Evolutionary conservation across 2,113 vertebrate species (phyloP), one percentile per base, ranked within the genome.

Genomic region (Gobio gobio): DNA sequence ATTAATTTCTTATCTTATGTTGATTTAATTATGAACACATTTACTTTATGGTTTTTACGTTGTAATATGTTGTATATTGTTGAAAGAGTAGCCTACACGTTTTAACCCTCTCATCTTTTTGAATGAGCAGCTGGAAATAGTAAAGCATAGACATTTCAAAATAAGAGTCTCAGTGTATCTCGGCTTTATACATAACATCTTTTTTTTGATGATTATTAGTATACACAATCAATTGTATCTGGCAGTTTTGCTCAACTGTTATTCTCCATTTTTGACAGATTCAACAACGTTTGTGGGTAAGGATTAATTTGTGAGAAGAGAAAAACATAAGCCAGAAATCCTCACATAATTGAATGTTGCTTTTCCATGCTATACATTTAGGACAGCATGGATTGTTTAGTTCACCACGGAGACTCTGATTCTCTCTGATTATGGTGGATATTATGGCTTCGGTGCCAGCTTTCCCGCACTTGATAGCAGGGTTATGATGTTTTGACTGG

Each of bases 401-500:
- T 61, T 78, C 49, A 72, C 61, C 54, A 66, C 63, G 9, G 16
- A 68, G 47, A n/a, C 51, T 77, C 61, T n/a, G 1, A 9, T 72
- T 66, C n/a, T 13, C 43, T 26, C 40, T 70, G 47, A 80, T 83
- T 58, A 87, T 40, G 61, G 81, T 51, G 16, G 64, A 86, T 75
- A 8, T 36, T 14, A 76, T 61, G 56, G 49, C 76, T 80, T 81
- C 4, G 18, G 47, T 66, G 80, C 49, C 84, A 64, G 29, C 76
- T 82, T 85, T 85, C 63, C 14, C 77, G 3, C 18, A 4, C 33
- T 58, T 76, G 59, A 72, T 82, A 63, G 74, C 61, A 79, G 63
- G 77, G 29, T 86, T 86, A 68, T 83, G 59, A 58, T 86, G 84
- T 85, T 85, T 79, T 74, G 84, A 79, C 78, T 83, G 84, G 49